A percentile compares a stretch with the other conserved stretches of the same genome.
Evolutionary conservation across 2,888 invertebrate species (phyloP).

Genomic region (Tipula confusa): DNA sequence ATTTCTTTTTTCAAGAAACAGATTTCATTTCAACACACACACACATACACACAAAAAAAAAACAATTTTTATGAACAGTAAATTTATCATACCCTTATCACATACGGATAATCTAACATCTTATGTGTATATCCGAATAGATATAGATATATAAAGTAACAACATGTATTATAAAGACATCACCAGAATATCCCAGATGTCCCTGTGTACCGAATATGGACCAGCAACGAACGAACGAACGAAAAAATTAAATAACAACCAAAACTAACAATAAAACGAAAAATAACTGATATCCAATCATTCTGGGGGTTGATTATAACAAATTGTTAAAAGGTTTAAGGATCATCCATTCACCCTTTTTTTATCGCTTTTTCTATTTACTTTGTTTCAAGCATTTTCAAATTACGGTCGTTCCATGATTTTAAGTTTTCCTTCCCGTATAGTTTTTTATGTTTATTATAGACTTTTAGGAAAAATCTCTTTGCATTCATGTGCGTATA

Average conservation of each 20-base stretch:
- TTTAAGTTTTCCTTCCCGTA: background rate
- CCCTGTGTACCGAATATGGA: background rate
- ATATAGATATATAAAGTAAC: background rate
- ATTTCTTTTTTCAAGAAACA: background rate
- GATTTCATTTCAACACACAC: background rate
- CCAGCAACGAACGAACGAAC: background rate
- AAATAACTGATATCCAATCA: slow-evolving; percentile 25
- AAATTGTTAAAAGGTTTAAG: slow-evolving; percentile 25
- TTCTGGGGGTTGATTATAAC: background rate
- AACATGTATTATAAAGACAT: slow-evolving; percentile 12
- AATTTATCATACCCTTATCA: slow-evolving; percentile 12
- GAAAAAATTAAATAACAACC: slow-evolving; percentile 17
- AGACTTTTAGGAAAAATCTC: background rate
- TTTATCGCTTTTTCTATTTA: slow-evolving; percentile 3
- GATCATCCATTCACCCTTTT: background rate
- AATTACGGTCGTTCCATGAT: slow-evolving; percentile 12
- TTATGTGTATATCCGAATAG: background rate
- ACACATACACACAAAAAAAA: too few species aligned
- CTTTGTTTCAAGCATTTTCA: slow-evolving; percentile 20
- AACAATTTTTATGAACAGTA: background rate
- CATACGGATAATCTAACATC: background rate
- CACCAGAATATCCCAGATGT: background rate
- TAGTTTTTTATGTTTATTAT: background rate
- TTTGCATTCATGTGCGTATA: background rate
- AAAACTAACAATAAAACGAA: background rate